Conservation (phyloP, 2,888 invertebrate species). For the Pediacus dermestoides region DNA sequence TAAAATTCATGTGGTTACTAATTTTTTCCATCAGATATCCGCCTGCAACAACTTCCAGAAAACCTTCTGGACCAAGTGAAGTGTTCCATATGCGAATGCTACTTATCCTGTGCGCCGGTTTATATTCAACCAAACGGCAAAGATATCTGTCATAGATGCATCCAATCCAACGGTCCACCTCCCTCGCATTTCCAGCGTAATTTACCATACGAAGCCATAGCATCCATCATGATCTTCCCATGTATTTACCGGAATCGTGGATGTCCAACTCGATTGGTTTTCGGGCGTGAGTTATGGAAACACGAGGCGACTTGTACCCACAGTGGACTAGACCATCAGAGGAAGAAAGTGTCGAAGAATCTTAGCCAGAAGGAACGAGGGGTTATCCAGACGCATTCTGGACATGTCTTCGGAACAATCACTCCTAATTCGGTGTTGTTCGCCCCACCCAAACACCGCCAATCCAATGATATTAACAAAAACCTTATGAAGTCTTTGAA, state of each 20-base stretch:
- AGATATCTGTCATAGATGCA: slow-evolving; percentile 44
- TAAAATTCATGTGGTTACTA: neutral
- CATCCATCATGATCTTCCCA: slow-evolving; percentile 39
- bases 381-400: slow-evolving; percentile 42
- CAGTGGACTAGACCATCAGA: slow-evolving; percentile 17
- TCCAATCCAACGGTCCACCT: slow-evolving; percentile 33
- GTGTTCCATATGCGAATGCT: slow-evolving; percentile 41
- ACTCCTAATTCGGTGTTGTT: slow-evolving; percentile 28
- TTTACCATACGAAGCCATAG: slow-evolving; percentile 37
- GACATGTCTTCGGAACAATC: slow-evolving; percentile 33
- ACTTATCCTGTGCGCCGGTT: slow-evolving; percentile 41
- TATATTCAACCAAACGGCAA: slow-evolving; percentile 36
- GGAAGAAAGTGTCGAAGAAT: slow-evolving; percentile 15
- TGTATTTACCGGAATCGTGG: slow-evolving; percentile 36
- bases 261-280: slow-evolving; percentile 32
- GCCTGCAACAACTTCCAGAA: slow-evolving; percentile 36
- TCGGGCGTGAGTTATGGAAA: slow-evolving; percentile 35
- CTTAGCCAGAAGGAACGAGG: slow-evolving; percentile 32
- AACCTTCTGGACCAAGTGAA: slow-evolving; percentile 36
- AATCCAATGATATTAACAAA: slow-evolving; percentile 20
- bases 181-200: slow-evolving; percentile 33
- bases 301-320: slow-evolving; percentile 41
- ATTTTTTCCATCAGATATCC: slow-evolving; percentile 33
- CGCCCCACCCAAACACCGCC: slow-evolving; percentile 29
- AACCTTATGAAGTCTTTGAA: slow-evolving; percentile 30